Conservation (phyloP, 2,797 vertebrate species). For the Acrossocheilus wenchowensis region DNA sequence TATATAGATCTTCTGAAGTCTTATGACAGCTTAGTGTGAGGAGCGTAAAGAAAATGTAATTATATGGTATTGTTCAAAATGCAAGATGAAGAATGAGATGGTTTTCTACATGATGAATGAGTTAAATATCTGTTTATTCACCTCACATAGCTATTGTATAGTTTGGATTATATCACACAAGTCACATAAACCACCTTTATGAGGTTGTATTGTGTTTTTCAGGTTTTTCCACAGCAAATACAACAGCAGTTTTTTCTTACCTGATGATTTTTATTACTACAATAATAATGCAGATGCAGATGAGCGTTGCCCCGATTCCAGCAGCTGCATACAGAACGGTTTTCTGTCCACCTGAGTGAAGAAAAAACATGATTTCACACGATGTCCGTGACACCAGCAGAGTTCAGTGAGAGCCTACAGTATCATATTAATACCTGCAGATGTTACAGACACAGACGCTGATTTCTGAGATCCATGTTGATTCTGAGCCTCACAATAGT, state of each 20-base stretch:
- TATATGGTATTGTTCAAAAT: no score
- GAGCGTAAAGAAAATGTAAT: no score
- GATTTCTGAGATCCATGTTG: slow-evolving; percentile 14
- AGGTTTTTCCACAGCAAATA: background rate
- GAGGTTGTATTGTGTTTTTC: background rate
- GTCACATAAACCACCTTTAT: background rate
- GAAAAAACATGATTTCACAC: slow-evolving; percentile 1
- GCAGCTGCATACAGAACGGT: background rate
- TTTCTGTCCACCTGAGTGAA: background rate
- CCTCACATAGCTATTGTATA: no score
- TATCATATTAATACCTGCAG: slow-evolving; percentile 1
- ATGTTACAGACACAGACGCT: background rate
- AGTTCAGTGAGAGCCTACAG: background rate
- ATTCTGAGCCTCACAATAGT: slow-evolving; percentile 55
- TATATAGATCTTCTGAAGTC: no score
- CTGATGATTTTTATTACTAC: background rate
- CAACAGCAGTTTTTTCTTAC: background rate
- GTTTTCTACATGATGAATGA: no score
- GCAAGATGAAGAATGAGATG: no score
- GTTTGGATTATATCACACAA: no score
- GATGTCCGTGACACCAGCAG: background rate
- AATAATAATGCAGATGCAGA: background rate
- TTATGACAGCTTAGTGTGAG: no score
- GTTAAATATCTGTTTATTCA: no score
- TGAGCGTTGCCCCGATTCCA: background rate